Evolutionary conservation across 2,888 invertebrate species (phyloP).

Genomic region (Tiliacea citrago): DNA sequence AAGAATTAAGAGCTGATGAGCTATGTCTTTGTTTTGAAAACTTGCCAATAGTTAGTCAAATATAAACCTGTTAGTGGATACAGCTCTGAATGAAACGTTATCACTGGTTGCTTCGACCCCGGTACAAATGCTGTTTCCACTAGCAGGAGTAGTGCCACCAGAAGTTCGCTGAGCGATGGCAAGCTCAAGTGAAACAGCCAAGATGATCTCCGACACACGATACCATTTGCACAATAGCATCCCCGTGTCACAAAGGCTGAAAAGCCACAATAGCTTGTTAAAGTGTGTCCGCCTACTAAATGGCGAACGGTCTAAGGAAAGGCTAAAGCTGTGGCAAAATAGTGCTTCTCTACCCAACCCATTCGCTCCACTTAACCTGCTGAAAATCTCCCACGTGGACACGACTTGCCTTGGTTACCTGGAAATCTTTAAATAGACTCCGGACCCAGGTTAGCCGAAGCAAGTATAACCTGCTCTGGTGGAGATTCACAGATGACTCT

Average conservation of each 20-base stretch:
- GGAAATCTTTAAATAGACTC: background rate
- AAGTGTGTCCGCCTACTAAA: background rate
- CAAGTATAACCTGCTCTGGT: background rate
- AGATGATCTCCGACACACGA: too few relatives aligned
- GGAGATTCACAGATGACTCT: background rate
- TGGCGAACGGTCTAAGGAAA: background rate
- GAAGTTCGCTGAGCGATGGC: too few relatives aligned
- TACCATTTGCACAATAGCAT: background rate
- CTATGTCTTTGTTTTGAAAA: background rate
- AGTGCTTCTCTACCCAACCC: background rate
- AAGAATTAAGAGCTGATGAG: background rate
- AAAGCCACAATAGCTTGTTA: background rate
- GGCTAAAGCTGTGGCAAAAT: too few relatives aligned
- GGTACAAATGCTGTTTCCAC: background rate
- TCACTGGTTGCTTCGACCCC: background rate
- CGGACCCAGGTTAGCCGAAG: background rate
- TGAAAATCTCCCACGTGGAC: background rate
- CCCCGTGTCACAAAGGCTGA: background rate
- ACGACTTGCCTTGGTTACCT: background rate
- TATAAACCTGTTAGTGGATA: too few relatives aligned
- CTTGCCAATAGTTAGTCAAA: background rate
- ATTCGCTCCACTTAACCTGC: background rate
- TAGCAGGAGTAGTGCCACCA: too few relatives aligned
- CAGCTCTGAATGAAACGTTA: background rate
- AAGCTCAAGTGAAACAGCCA: too few relatives aligned